These are phyloP conservation scores for Drosophila quadrilineata DNA, from an alignment of 1,140 invertebrate genomes.

Conservation along the genomic window DNA sequence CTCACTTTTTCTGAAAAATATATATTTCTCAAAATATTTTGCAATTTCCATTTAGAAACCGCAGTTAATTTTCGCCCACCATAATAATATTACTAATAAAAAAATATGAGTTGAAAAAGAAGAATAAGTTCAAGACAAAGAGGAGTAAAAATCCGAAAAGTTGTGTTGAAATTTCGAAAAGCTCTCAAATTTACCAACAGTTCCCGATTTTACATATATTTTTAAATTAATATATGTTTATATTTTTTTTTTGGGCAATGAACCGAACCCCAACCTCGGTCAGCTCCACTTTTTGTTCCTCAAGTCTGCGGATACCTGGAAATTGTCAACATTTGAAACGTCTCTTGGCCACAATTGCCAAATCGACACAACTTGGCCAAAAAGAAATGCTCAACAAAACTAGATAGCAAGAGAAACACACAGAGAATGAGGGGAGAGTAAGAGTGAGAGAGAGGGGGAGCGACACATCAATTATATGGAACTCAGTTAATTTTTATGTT, in stretches of 20 bases:
- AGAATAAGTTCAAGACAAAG: not conserved
- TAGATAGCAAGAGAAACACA: not conserved
- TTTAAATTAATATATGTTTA: too few species aligned
- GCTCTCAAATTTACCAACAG: slow-evolving; percentile 26
- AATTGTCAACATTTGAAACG: slow-evolving; percentile 25
- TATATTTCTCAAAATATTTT: slow-evolving; percentile 24
- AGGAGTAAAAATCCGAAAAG: not conserved
- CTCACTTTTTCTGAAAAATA: not conserved
- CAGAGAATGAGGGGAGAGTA: too few species aligned
- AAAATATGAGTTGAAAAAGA: slow-evolving; percentile 1
- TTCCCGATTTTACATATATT: too few species aligned
- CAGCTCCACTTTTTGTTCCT: too few species aligned
- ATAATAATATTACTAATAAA: not conserved
- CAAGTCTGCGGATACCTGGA: slow-evolving; percentile 41
- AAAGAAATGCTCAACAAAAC: not conserved
- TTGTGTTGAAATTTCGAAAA: slow-evolving; percentile 37
- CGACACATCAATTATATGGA: too few species aligned
- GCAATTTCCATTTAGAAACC: slow-evolving; percentile 51
- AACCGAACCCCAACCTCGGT: slow-evolving; percentile 13
- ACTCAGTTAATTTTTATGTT: too few species aligned
- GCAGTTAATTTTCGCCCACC: slow-evolving; percentile 44
- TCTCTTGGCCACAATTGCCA: slow-evolving; percentile 7
- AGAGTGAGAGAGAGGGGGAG: too few species aligned
- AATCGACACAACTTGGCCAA: slow-evolving; percentile 6
- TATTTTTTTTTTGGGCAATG: slow-evolving; percentile 34